Evolutionary conservation across 2,797 vertebrate genomes (phyloP), one percentile per base, ranked within the genome.

Genomic region (Melanotaenia boesemani): DNA sequence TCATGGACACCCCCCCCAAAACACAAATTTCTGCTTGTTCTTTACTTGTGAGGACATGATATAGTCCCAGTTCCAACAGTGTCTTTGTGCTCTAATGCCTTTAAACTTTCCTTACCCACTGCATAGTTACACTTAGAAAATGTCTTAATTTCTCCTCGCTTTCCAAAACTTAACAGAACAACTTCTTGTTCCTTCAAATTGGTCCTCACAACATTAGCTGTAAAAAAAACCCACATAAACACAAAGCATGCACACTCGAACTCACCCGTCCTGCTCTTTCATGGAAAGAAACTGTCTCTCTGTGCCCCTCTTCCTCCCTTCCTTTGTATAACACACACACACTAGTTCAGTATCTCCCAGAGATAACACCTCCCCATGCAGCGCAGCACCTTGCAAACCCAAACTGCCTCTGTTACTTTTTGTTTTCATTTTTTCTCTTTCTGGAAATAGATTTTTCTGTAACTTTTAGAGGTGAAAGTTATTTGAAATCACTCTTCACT

Each of bases 331-430:
- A 61, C 63, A 55, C 69, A 58, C 69, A 58, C 37, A 56, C 0
- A 75, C 16, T 50, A 39, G 7, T 65, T 70, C 72, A 70, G 63
- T 81, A 79, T 74, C 60, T 56, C 61, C 12, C 56, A 22, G 63
- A 70, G 71, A 84, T 74, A 74, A 68, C 41, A 83, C 75, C 69
- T 82, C 74, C 67, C 78, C 72, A 70, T 63, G 5, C 57, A 52
- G 56, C 34, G 73, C 64, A 63, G 76, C 67, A 58, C 3, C 28
- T 4, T 46, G 77, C 79, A 67, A 12, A 74, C 61, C 24, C 73
- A 75, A 75, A 67, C 77, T 64, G 39, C 28, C 20, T 83, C 68
- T 18, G 36, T 48, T 2, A 68, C 76, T 9, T 60, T 22, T 26
- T 39, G 16, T 2, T 5, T 2, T 28, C 39, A 30, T 39, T 24